A percentile compares a stretch with the other conserved stretches of the same genome.
These are phyloP conservation scores for Rutpela maculata DNA, from an alignment of 2,888 invertebrate species.

Conservation along the genomic window DNA sequence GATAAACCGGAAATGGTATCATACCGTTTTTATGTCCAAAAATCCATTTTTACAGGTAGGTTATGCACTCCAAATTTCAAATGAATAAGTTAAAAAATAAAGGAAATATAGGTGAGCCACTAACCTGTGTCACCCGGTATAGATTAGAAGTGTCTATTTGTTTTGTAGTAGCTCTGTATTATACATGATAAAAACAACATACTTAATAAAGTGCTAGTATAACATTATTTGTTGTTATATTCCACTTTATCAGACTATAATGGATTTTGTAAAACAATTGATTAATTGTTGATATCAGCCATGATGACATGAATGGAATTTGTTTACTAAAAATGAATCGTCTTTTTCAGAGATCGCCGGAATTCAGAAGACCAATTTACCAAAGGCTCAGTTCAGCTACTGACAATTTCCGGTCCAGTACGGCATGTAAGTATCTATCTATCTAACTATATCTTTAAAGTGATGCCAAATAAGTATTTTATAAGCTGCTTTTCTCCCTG, in stretches of 20 bases:
- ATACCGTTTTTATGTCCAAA: too few relatives aligned
- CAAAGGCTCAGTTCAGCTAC: constrained; percentile 57
- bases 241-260: neutral
- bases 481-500: too few relatives aligned
- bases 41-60: too few relatives aligned
- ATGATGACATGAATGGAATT: neutral
- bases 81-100: too few relatives aligned
- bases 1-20: too few relatives aligned
- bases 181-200: neutral
- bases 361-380: constrained; percentile 58
- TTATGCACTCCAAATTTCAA: too few relatives aligned
- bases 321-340: neutral
- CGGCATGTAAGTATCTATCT: constrained; percentile 53
- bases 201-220: neutral
- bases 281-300: neutral
- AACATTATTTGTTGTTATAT: neutral
- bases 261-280: neutral
- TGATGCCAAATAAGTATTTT: neutral
- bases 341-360: constrained; percentile 64
- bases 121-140: too few relatives aligned
- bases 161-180: too few relatives aligned
- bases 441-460: neutral
- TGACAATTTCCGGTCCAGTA: constrained; percentile 45
- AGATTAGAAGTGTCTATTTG: too few relatives aligned
- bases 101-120: too few relatives aligned